Evolutionary conservation across 2,888 invertebrate species (phyloP).

Genomic region (Ariolimax columbianus): DNA sequence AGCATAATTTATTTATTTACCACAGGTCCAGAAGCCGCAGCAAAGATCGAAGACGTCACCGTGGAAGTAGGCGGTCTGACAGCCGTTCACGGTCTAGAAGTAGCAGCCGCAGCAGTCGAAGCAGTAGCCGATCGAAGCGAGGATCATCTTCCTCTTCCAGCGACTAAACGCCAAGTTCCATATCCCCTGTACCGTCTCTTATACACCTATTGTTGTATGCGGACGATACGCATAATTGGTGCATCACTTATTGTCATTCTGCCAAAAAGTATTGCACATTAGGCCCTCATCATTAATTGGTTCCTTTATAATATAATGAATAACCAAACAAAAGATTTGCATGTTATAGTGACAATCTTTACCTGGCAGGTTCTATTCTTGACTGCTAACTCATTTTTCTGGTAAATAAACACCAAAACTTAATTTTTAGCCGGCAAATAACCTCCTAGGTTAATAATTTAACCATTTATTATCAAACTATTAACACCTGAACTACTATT

Average conservation of each 20-base stretch:
- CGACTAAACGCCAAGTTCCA: slow-evolving; percentile 33
- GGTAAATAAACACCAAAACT: too few species aligned
- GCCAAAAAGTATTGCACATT: background rate
- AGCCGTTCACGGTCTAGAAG: slow-evolving; percentile 49
- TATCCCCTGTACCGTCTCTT: background rate
- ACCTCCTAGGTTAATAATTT: too few species aligned
- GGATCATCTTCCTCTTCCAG: slow-evolving; percentile 54
- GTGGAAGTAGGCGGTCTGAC: slow-evolving; percentile 33
- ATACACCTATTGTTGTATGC: background rate
- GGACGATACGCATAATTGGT: background rate
- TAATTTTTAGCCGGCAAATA: too few species aligned
- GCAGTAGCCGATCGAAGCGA: slow-evolving; percentile 48
- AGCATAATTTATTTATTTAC: background rate
- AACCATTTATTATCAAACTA: too few species aligned
- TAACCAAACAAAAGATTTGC: too few species aligned
- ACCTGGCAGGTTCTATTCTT: too few species aligned
- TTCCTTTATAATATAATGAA: too few species aligned
- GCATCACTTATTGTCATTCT: background rate
- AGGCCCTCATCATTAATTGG: background rate
- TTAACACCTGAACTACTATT: too few species aligned
- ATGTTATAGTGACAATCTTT: too few species aligned
- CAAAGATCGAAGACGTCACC: slow-evolving; percentile 22
- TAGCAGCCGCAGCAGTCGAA: slow-evolving; percentile 53
- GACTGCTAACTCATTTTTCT: too few species aligned
- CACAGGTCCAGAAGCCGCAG: slow-evolving; percentile 39